Base-by-base conservation (phyloP, 2,888 invertebrate species). In the Xanthostigma xanthostigma region DNA sequence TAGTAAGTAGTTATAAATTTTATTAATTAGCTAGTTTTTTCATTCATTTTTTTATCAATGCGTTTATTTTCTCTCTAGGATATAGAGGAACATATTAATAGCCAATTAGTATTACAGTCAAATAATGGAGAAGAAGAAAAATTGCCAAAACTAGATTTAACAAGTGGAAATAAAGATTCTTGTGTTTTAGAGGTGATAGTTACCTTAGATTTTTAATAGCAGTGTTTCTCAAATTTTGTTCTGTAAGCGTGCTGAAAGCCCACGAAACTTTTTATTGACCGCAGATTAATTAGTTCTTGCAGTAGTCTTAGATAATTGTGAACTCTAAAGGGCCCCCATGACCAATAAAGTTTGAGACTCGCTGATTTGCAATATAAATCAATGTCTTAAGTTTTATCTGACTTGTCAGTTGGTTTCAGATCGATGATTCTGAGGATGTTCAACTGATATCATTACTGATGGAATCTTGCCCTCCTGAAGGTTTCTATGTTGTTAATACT, bases 351-450 rank as follows among this genome's bases (percentile, higher is more conserved):
- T 27, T 27, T 27, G 27, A 27, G 27, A 27, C 27, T 27, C 6
- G 27, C 6, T 27, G 27, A 27, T 27, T 27, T 27, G 6, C 27
- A 27, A 6, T 27, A 27, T 27, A 27, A 27, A 27, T 27, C 27
- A 27, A 27, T 27, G 6, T 27, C 27, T 6, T 27, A 27, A 27
- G 6, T 27, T 27, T 27, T 27, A 5, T 27, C 27, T 27, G 27
- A 27, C 27, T 27, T 3, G 6, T 27, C 27, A 27, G 3, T 27
- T 27, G 35, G 50, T 56, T 58, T 39, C 60, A 81, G 79, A 76
- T 89, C 9, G 89, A 89, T 61, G 89, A 90, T 62, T 78, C 83
- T 13, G 85, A 88, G 62, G 89, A 89, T 63, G 76, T 83, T 57
- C 84, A 86, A 62, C 78, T 85, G 45, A 76, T 85, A 53, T 76